Base-by-base conservation (phyloP, 2,113 vertebrate species). In the Carassius carassius region DNA sequence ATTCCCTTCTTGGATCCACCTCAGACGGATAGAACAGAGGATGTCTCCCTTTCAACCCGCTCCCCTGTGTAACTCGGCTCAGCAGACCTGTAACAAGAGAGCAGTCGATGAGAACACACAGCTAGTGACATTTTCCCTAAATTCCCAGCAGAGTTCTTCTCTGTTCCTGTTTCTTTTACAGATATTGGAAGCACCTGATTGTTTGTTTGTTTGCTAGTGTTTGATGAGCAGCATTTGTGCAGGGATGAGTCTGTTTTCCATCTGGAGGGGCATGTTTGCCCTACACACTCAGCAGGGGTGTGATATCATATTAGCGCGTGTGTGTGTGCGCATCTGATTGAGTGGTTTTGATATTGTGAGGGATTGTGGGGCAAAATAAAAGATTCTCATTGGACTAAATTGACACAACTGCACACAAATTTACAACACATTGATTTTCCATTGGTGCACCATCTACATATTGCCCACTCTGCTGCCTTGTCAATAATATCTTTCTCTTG, bases 251-350 rank as follows among this genome's bases (percentile, higher is more conserved):
- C 35, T 80, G 70, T 84, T 78, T 84, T 81, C 86, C 86, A 84
- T 84, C 82, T 87, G 78, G 82, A 75, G 78, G 70, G 25, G 67
- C 77, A 75, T 92, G 91, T 93, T 92, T 91, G 91, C 92, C 90
- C 92, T 90, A 91, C 88, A n/a, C 89, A 86, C 93, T 81, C 90
- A 90, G 93, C 82, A 49, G 92, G 93, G 92, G 93, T 92, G 92
- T 91, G 91, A 93, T 93, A 91, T 92, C 92, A 91, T 91, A 90
- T 92, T 89, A 76, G 88, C 83, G 91, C 81, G 81, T 80, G 4
- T 79, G 86, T 89, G 88, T 91, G 92, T 92, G 19, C 5, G 19
- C 90, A 87, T 86, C 89, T 87, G 91, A 88, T 84, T 85, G 82
- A 85, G 84, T 85, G 85, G 86, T 82, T 74, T 65, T 81, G 88